Base-by-base conservation (phyloP, 1,140 invertebrate species). In the Dufourea novaeangliae region DNA sequence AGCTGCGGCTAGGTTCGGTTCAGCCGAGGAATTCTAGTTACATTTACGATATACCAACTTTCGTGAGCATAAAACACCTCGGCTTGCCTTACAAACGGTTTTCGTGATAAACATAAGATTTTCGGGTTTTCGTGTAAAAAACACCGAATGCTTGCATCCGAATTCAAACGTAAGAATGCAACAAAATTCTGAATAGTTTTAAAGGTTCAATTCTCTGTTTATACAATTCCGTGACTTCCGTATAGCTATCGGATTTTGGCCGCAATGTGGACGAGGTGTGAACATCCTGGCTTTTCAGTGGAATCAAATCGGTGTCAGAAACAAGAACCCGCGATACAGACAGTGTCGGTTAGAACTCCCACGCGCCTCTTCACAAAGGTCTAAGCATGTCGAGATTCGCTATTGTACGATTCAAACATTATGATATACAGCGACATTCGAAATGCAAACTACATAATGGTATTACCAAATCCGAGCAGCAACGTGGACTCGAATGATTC, bases 281-380 rank as follows among this genome's bases (percentile, higher is more conserved):
- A 27, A 27, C 52, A n/a, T 50, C 46, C n/a, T n/a, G 46, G 46
- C 46, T 50, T 50, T 17, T 50, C 46, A 50, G 46, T 50, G 20
- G 46, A 50, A 50, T 50, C 46, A 50, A 50, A 50, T 50, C 46
- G n/a, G 46, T 50, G 46, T 50, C 46, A 50, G 46, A 50, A n/a
- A n/a, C 46, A 50, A 17, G 4, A 50, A 17, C 46, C 46, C 46
- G 46, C 46, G 20, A 50, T 50, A 50, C 46, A 20, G 46, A 7
- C 20, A n/a, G 17, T n/a, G 17, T n/a, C 46, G 46, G 46, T 50
- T 50, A 50, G 46, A 50, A 50, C 46, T 8, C 20, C 6, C 20
- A n/a, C 20, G 46, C 46, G 46, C 46, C 46, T 50, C 20, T 8
- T 50, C 46, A 8, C 46, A 50, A 50, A 50, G 20, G 20, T 50